phyloP scores from a whole-genome alignment of 2,797 vertebrate genomes.

The Pogoniulus pusillus region DNA sequence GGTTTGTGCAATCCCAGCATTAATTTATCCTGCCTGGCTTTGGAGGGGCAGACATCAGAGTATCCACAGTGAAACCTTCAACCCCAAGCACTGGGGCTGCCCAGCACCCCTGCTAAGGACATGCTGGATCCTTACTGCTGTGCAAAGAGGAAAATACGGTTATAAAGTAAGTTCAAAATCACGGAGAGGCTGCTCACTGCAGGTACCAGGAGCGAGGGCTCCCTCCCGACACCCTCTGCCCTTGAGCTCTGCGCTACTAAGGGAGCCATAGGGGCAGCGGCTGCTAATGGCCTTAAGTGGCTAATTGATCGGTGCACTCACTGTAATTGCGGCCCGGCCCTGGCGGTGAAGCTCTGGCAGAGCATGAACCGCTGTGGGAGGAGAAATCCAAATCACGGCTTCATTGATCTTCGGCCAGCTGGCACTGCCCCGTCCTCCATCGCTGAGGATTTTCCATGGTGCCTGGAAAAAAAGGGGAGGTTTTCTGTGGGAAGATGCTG shows the following conservation, averaged over 20 bases:
- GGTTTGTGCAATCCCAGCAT: neutral
- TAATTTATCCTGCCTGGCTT: neutral
- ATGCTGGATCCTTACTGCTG: neutral
- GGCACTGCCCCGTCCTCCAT: neutral
- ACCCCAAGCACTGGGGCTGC: neutral
- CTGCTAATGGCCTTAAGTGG: conserved; percentile 17
- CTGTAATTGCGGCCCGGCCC: neutral
- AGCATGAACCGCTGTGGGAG: neutral
- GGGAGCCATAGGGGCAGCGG: neutral
- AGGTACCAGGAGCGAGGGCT: neutral
- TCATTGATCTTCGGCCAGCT: neutral
- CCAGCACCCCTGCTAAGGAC: neutral
- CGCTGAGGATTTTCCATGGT: neutral
- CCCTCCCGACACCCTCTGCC: neutral
- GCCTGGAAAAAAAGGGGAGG: neutral
- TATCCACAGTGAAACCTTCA: neutral
- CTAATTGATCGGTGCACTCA: conserved; percentile 17
- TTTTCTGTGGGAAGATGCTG: neutral
- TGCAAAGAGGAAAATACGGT: neutral
- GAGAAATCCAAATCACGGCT: neutral
- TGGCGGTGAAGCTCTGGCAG: neutral
- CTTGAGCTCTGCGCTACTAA: neutral
- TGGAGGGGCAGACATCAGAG: neutral
- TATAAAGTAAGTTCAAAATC: neutral
- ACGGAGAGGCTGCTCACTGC: neutral